Conservation (phyloP, 2,797 vertebrate species). For the Phoebastria nigripes region DNA sequence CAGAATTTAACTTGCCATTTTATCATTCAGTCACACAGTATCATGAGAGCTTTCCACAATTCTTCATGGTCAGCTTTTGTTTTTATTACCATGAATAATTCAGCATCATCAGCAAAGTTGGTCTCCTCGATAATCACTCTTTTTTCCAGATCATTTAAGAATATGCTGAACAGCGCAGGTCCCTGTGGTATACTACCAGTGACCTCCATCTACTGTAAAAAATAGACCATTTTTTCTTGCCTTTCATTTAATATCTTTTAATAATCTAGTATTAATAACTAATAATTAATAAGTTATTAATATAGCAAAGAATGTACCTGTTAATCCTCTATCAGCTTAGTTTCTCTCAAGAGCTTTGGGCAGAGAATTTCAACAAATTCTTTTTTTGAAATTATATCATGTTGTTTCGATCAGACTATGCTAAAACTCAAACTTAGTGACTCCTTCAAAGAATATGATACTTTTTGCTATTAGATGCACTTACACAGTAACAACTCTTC, state of each 20-base stretch:
- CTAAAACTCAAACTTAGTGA: background rate
- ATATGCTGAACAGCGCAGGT: constrained; percentile 43
- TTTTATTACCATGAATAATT: constrained; percentile 66
- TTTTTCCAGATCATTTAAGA: constrained; percentile 60
- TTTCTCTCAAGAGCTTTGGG: background rate
- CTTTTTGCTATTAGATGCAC: background rate
- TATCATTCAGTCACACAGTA: constrained; percentile 47
- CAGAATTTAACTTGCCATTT: constrained; percentile 31
- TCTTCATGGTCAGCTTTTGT: constrained; percentile 51
- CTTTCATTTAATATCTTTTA: background rate
- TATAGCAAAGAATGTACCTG: background rate
- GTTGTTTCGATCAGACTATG: background rate
- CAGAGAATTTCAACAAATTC: background rate
- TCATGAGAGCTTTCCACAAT: constrained; percentile 47
- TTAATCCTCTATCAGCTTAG: background rate
- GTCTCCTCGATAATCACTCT: constrained; percentile 24
- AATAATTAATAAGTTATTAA: background rate
- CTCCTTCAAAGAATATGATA: background rate
- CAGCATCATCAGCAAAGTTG: constrained; percentile 56
- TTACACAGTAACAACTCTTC: background rate
- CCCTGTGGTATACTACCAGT: background rate
- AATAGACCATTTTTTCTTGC: background rate
- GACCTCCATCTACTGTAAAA: background rate
- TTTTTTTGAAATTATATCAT: background rate
- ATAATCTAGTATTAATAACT: background rate